A percentile compares a stretch with the other conserved stretches of the same genome.
These are phyloP conservation scores for Huso huso DNA, from an alignment of 2,797 vertebrate genomes.

Conservation along the genomic window DNA sequence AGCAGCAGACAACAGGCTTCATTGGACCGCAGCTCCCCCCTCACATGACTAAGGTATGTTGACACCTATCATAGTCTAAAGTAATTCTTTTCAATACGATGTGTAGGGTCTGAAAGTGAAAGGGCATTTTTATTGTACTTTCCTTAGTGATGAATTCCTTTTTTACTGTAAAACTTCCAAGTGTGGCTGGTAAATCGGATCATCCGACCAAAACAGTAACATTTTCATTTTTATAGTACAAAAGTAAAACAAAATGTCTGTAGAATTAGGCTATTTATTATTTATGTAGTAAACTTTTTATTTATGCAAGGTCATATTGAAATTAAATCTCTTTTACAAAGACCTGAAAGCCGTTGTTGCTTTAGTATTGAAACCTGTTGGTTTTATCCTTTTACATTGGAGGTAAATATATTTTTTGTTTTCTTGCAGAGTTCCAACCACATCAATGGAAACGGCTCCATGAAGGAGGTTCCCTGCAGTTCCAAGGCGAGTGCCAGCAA, in stretches of 20 bases:
- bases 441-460: constrained; percentile 77
- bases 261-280: too few species aligned
- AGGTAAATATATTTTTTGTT: not conserved
- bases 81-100: not conserved
- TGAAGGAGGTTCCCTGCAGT: constrained; percentile 66
- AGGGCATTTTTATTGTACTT: not conserved
- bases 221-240: too few species aligned
- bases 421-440: constrained; percentile 63
- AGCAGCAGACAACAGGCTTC: constrained; percentile 61
- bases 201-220: too few species aligned
- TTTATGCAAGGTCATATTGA: too few species aligned
- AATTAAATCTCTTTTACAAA: too few species aligned
- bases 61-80: not conserved
- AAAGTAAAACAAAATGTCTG: too few species aligned
- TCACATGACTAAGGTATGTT: constrained; percentile 75
- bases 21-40: constrained; percentile 82
- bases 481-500: constrained; percentile 57
- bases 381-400: too few species aligned
- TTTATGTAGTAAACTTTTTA: too few species aligned
- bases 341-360: too few species aligned
- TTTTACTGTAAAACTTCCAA: not conserved
- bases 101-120: not conserved
- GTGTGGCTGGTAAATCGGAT: not conserved
- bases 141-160: not conserved
- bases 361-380: too few species aligned